phyloP scores from a whole-genome alignment of 2,888 invertebrate species.

The Eupsilia transversa region DNA sequence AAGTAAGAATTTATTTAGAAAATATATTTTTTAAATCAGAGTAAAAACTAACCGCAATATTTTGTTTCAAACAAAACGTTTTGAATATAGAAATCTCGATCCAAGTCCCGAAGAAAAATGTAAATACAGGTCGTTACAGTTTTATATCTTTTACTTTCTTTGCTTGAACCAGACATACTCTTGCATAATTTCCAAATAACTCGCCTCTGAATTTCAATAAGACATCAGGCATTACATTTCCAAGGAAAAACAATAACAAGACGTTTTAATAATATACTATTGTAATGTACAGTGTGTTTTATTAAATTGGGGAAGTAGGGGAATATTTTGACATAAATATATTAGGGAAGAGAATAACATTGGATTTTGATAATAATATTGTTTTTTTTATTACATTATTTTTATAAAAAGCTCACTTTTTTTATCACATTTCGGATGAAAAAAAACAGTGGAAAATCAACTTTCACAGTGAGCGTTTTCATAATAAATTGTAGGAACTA shows the following conservation, averaged over 20 bases:
- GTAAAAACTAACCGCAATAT: neutral
- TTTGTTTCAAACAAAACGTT: constrained; percentile 5
- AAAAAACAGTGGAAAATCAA: neutral
- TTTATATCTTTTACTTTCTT: constrained; percentile 24
- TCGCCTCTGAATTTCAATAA: constrained; percentile 52
- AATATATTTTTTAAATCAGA: neutral
- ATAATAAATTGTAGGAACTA: neutral
- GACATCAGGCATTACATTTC: constrained; percentile 30
- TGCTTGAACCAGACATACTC: constrained; percentile 36
- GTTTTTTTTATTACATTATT: neutral
- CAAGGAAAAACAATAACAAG: constrained; percentile 49
- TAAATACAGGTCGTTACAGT: constrained; percentile 44
- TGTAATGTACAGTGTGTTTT: constrained; percentile 41
- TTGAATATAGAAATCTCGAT: constrained; percentile 26
- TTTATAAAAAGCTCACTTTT: neutral
- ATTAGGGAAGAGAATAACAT: neutral
- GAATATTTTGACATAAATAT: neutral
- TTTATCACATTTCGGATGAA: neutral
- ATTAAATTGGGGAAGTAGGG: constrained; percentile 28
- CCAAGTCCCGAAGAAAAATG: constrained; percentile 29
- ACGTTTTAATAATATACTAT: constrained; percentile 32
- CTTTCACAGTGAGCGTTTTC: neutral
- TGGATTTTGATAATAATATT: neutral
- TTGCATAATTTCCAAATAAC: constrained; percentile 53
- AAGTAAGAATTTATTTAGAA: neutral